phyloP scores from a whole-genome alignment of 2,113 vertebrate genomes.

The Anolis carolinensis region DNA sequence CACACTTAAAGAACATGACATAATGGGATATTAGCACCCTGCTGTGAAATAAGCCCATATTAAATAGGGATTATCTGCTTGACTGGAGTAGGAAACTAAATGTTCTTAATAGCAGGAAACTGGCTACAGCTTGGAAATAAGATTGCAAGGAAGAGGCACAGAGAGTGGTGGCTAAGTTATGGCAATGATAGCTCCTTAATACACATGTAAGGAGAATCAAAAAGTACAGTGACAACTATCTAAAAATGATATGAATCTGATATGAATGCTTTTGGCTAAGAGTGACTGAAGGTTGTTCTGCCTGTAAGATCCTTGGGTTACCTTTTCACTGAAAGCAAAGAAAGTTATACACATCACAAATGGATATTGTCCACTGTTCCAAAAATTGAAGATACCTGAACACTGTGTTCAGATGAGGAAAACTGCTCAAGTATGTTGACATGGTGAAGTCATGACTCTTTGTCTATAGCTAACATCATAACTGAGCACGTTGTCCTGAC shows the following conservation, averaged over 20 bases:
- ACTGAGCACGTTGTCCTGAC: slow-evolving; percentile 6
- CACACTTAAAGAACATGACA: neutral
- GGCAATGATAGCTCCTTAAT: neutral
- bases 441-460: neutral
- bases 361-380: neutral
- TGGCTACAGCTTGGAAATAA: neutral
- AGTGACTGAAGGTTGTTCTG: neutral
- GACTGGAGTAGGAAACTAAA: neutral
- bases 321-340: neutral
- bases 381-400: neutral
- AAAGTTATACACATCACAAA: neutral
- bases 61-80: slow-evolving; percentile 22
- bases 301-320: neutral
- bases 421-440: neutral
- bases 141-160: neutral
- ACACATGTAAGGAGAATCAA: neutral
- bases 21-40: neutral
- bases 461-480: neutral
- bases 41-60: neutral
- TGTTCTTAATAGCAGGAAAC: neutral
- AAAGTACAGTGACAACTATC: neutral
- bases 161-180: neutral
- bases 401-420: neutral
- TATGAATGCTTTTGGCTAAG: too few species aligned
- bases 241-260: too few species aligned